Conservation (phyloP, 2,797 vertebrate species). For the Hypotaenidia okinawae region DNA sequence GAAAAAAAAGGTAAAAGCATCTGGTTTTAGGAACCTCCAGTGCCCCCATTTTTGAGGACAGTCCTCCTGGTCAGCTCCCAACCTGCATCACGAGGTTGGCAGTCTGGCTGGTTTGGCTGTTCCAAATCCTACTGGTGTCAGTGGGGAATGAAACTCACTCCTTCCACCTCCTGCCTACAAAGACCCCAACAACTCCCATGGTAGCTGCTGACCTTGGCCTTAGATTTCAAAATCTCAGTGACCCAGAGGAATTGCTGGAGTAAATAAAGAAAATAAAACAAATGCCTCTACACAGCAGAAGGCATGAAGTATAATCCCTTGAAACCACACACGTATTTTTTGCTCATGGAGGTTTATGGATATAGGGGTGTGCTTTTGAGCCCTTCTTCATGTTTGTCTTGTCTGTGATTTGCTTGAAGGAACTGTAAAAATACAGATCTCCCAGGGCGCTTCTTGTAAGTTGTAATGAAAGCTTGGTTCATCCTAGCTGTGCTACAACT, state of each 20-base stretch:
- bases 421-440: neutral
- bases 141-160: neutral
- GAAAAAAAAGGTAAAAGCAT: neutral
- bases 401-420: neutral
- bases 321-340: neutral
- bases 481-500: neutral
- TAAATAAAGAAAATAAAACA: neutral
- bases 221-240: conserved; percentile 34
- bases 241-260: neutral
- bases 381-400: neutral
- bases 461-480: neutral
- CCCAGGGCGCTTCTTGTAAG: neutral
- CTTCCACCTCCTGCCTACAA: conserved; percentile 29
- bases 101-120: neutral
- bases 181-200: neutral
- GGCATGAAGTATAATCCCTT: neutral
- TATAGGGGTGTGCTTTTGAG: neutral
- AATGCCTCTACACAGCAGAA: neutral
- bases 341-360: neutral
- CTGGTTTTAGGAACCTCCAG: neutral
- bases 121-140: neutral
- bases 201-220: conserved; percentile 5
- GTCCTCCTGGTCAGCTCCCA: neutral
- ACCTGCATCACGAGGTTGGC: neutral
- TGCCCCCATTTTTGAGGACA: neutral